Percentiles rank a stretch among this genome's conserved stretches.
phyloP scores from a whole-genome alignment of 2,113 vertebrate species.

The Tringa solitaria region DNA sequence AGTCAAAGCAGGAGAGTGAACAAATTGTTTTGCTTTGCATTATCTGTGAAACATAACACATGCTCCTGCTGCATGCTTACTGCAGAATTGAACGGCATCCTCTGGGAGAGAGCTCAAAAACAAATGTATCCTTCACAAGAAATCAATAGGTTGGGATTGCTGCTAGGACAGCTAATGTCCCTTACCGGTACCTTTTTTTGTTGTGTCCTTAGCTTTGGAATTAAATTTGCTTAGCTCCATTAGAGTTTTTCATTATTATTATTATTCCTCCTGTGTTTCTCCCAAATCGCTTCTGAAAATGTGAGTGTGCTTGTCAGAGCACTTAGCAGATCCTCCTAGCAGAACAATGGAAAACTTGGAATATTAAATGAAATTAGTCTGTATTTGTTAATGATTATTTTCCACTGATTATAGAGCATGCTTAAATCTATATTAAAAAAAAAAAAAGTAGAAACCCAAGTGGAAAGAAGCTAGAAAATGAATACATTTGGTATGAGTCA shows the following conservation, averaged over 20 bases:
- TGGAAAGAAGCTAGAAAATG: neutral
- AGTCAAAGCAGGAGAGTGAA: slow-evolving; percentile 11
- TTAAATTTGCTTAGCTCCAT: slow-evolving; percentile 3
- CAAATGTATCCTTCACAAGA: slow-evolving; percentile 44
- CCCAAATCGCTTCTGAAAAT: neutral
- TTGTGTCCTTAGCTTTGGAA: neutral
- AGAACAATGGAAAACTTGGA: neutral
- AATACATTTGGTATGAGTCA: neutral
- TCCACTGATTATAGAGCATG: neutral
- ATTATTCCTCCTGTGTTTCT: neutral
- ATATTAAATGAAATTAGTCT: neutral
- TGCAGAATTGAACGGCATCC: neutral
- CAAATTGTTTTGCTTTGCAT: slow-evolving; percentile 57
- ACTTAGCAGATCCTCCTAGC: neutral
- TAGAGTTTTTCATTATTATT: neutral
- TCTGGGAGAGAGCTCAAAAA: slow-evolving; percentile 32
- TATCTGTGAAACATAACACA: slow-evolving; percentile 48
- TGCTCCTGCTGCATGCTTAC: neutral
- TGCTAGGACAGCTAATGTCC: slow-evolving; percentile 23
- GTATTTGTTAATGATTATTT: slow-evolving; percentile 9
- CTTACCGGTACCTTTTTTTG: neutral
- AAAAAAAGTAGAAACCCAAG: neutral
- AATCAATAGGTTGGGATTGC: slow-evolving; percentile 49
- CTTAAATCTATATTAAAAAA: neutral
- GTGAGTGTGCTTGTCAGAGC: neutral